These are phyloP conservation scores for Pentamera pediparva DNA, from an alignment of 53 echinoderm and acorn worm species.

Conservation along the genomic window DNA sequence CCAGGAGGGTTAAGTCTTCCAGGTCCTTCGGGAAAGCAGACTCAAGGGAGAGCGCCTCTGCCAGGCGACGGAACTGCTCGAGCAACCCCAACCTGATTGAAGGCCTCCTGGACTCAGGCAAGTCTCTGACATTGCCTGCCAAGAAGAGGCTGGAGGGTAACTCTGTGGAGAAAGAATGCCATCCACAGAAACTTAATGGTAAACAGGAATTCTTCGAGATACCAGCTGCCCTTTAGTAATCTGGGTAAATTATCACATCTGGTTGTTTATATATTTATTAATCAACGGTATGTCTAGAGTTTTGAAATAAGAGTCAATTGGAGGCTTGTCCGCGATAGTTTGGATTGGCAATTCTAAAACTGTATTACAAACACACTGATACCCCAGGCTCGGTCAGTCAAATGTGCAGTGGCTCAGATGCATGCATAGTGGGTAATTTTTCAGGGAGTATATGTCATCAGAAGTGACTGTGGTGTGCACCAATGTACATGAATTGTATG, in stretches of 20 bases:
- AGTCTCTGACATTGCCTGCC: not conserved
- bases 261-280: too few species aligned
- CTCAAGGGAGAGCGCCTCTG: not conserved
- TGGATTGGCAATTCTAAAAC: too few species aligned
- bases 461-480: too few species aligned
- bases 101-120: not conserved
- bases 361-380: too few species aligned
- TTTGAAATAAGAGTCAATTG: too few species aligned
- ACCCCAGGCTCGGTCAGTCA: too few species aligned
- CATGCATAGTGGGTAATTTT: too few species aligned
- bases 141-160: slow-evolving; percentile 13
- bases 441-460: too few species aligned
- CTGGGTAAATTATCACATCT: not conserved
- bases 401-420: too few species aligned
- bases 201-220: slow-evolving; percentile 60
- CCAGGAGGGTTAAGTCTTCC: slow-evolving; percentile 7
- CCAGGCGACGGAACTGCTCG: slow-evolving; percentile 2
- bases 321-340: too few species aligned
- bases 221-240: slow-evolving; percentile 42
- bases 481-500: too few species aligned
- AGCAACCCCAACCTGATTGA: slow-evolving; percentile 16
- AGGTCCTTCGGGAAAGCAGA: not conserved
- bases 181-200: slow-evolving; percentile 41
- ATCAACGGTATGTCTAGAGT: too few species aligned
- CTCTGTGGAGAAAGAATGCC: slow-evolving; percentile 35